Conservation (phyloP, 2,888 invertebrate species). For the Lycocerus yunnanus region DNA sequence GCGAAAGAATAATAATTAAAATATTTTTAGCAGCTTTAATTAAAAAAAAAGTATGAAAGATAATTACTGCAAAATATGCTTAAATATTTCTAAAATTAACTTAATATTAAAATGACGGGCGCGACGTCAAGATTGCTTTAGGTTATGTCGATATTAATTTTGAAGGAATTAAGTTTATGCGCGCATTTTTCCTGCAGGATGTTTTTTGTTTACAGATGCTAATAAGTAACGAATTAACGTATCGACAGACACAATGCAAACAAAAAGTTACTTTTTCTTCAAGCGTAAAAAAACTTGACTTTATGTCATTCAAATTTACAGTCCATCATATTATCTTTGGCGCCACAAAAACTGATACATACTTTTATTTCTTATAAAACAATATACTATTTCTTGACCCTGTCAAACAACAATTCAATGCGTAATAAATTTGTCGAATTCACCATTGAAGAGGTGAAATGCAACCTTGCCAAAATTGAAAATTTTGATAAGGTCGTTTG, state of each 20-base stretch:
- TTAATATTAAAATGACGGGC: neutral
- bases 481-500: neutral
- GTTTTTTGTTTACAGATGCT: too few relatives aligned
- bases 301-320: too few relatives aligned
- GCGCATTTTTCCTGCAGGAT: neutral
- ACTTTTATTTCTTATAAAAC: too few relatives aligned
- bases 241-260: neutral
- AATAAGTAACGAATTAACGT: too few relatives aligned
- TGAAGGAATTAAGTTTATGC: neutral
- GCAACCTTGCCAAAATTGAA: neutral
- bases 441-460: neutral
- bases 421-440: neutral
- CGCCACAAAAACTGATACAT: too few relatives aligned
- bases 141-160: neutral
- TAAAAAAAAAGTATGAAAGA: neutral
- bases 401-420: neutral
- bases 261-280: too few relatives aligned
- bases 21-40: neutral
- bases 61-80: neutral
- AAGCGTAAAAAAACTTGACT: too few relatives aligned
- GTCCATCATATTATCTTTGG: too few relatives aligned
- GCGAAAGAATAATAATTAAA: neutral
- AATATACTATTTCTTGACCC: neutral
- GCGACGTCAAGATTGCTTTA: neutral
- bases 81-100: neutral